Evolutionary conservation across 2,113 vertebrate species (phyloP).

Genomic region (Elephas maximus): DNA sequence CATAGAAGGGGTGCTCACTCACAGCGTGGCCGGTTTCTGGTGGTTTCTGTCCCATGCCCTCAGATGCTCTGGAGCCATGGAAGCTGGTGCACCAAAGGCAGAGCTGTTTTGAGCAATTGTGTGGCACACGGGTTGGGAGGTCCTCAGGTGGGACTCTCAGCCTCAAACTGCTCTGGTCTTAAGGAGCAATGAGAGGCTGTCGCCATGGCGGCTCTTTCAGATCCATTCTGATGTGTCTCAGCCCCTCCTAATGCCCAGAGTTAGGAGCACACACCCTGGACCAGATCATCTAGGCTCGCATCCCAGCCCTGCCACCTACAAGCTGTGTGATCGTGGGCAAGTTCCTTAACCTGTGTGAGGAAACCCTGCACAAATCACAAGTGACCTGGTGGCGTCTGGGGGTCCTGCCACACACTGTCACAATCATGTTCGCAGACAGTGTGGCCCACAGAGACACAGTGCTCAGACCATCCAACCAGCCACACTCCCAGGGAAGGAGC

Average conservation of each 20-base stretch:
- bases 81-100: accelerated
- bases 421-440: no score
- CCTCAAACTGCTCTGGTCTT: not conserved
- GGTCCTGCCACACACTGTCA: accelerated
- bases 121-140: no score
- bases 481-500: not conserved
- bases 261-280: not conserved
- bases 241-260: no score
- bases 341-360: not conserved
- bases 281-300: no score
- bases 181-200: not conserved
- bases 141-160: not conserved
- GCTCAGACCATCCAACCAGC: no score
- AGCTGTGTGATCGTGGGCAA: not conserved
- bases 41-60: not conserved
- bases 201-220: not conserved
- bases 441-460: accelerated
- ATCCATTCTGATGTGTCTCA: not conserved
- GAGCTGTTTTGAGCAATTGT: not conserved
- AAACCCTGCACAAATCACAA: not conserved
- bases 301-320: not conserved
- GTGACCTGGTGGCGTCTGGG: not conserved
- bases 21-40: not conserved
- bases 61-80: not conserved
- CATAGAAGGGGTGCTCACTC: not conserved